Evolutionary conservation across 2,888 invertebrate genomes (phyloP), one percentile per base, ranked within the genome.

Genomic region (Gymnosoma rotundatum): DNA sequence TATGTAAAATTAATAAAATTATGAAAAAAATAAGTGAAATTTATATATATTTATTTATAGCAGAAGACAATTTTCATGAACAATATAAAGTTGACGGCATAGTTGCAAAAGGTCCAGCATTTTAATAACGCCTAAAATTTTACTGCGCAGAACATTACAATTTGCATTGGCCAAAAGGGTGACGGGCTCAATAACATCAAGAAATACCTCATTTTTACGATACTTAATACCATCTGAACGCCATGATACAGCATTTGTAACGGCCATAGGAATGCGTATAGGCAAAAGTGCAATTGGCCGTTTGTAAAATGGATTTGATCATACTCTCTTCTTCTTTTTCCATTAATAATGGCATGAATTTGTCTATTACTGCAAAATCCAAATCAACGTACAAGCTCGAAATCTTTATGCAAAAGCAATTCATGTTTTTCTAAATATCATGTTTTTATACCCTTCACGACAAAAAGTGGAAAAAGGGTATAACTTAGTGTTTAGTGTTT

Each of bases 171-270:
- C 98, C 92, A 99, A 92, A 83, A 99, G 93, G 92, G 99, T 99
- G 0, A 99, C 99, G 56, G 98, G 98, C 91, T 99, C 99, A 87
- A 99, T 99, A 0, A 99, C 99, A 93, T 99, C 99, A 42, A 99
- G 94, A 90, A 99, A 99, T 5, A 99, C 99, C 94, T 99, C 99
- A 92, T 99, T 99, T 93, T 99, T 99, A 79, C 99, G 95, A 92
- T 99, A 99, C 91, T 99, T 99, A 78, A 99, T 98, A 3, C 99
- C 99, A 91, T 99, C 99, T 0, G 98, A 98, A 79, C 99, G 94
- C 99, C 99, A 99, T 0, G 99, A 99, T 0, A 99, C 99, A 0
- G 99, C 99, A 93, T 99, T 99, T n/a, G 99, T 99, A 9, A 99
- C 99, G 21, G 99, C 99, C 95, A 98, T 97, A 0, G 99, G 99